A percentile compares a stretch with the other conserved stretches of the same genome.
phyloP scores from a whole-genome alignment of 1,140 invertebrate species.

The Eriosoma lanigerum region DNA sequence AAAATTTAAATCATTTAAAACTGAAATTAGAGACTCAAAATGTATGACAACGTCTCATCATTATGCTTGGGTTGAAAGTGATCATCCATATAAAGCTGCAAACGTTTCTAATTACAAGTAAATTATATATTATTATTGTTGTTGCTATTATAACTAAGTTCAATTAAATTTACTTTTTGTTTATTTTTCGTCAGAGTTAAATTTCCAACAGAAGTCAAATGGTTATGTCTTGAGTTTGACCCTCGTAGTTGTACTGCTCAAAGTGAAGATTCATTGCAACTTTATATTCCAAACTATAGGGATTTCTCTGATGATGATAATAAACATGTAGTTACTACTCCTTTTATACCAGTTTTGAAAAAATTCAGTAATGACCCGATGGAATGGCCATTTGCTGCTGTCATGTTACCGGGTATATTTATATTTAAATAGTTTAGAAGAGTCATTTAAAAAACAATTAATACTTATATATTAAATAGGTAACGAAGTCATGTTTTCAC shows the following conservation, averaged over 20 bases:
- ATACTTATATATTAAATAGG: slow-evolving; percentile 61
- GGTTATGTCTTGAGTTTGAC: slow-evolving; percentile 93
- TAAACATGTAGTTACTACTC: slow-evolving; percentile 11
- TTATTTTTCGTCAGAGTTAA: slow-evolving; percentile 71
- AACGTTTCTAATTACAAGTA: slow-evolving; percentile 83
- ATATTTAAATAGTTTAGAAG: background rate
- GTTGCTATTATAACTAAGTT: background rate
- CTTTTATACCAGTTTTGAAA: slow-evolving; percentile 45
- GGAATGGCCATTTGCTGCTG: slow-evolving; percentile 79
- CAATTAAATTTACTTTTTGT: background rate
- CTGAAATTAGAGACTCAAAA: slow-evolving; percentile 44
- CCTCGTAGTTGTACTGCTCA: slow-evolving; percentile 89
- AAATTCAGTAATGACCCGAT: slow-evolving; percentile 39
- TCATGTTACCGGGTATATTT: slow-evolving; percentile 78
- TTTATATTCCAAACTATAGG: slow-evolving; percentile 45
- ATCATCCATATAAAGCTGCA: slow-evolving; percentile 93
- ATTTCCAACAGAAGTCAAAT: slow-evolving; percentile 85
- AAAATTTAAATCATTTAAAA: slow-evolving; percentile 19
- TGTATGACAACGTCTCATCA: slow-evolving; percentile 74
- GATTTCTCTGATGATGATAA: slow-evolving; percentile 27
- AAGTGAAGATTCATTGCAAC: slow-evolving; percentile 79
- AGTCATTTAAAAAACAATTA: background rate
- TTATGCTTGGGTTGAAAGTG: slow-evolving; percentile 91
- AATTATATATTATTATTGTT: slow-evolving; percentile 36
- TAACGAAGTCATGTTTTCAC: slow-evolving; percentile 89